These are phyloP conservation scores for Manduca sexta DNA, from an alignment of 1,140 invertebrate species.

Conservation along the genomic window DNA sequence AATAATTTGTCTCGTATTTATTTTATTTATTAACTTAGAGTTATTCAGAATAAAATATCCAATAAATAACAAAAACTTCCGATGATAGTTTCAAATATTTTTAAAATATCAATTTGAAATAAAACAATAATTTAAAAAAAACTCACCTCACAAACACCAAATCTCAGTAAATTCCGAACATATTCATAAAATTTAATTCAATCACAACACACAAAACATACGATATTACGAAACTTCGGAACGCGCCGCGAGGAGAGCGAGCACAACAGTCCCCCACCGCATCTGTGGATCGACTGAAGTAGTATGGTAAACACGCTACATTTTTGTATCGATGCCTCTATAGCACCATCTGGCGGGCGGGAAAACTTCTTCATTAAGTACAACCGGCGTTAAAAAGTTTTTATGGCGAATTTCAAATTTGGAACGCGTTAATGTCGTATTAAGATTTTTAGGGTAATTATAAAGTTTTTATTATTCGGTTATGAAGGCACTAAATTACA, in stretches of 20 bases:
- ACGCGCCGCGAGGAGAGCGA: neutral
- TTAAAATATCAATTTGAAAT: too few species aligned
- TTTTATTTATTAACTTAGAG: too few species aligned
- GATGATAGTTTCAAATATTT: too few species aligned
- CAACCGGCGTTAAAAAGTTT: conserved; percentile 2
- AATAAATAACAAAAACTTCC: too few species aligned
- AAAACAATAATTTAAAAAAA: neutral
- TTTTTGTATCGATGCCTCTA: conserved; percentile 9
- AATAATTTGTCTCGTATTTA: too few species aligned
- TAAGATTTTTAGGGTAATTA: conserved; percentile 4
- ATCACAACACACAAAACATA: conserved; percentile 9
- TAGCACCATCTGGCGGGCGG: conserved; percentile 1
- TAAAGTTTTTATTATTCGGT: neutral
- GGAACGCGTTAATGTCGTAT: conserved; percentile 1
- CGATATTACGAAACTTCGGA: neutral
- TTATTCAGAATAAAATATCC: too few species aligned
- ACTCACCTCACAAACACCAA: conserved; percentile 6
- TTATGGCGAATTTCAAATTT: neutral
- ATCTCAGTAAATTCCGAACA: conserved; percentile 1
- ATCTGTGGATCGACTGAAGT: conserved; percentile 7
- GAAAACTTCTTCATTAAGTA: conserved; percentile 5
- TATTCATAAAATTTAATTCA: too few species aligned
- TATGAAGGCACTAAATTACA: too few species aligned
- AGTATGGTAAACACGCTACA: conserved; percentile 4
- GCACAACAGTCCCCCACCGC: neutral